phyloP scores from a whole-genome alignment of 2,113 vertebrate genomes.

The Vulpes lagopus region DNA sequence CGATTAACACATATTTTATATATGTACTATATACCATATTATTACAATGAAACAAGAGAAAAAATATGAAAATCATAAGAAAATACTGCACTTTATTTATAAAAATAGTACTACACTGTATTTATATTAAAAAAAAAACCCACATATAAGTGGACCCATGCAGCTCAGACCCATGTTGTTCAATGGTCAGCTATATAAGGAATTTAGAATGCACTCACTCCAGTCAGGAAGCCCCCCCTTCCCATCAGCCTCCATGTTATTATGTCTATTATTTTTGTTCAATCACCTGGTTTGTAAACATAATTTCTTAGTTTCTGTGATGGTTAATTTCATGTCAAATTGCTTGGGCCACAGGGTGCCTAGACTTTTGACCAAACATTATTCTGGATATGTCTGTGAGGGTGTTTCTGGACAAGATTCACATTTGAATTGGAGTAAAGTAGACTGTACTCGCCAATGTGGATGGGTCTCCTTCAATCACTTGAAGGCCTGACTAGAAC shows the following conservation, averaged over 20 bases:
- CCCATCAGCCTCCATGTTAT: neutral
- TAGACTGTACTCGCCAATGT: neutral
- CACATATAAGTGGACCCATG: neutral
- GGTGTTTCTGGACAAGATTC: neutral
- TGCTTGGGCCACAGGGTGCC: neutral
- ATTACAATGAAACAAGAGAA: neutral
- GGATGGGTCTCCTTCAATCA: neutral
- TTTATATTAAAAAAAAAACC: neutral
- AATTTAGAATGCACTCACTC: neutral
- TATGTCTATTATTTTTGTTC: neutral
- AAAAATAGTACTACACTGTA: neutral
- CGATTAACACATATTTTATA: neutral
- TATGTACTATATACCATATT: neutral
- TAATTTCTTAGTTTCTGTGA: neutral
- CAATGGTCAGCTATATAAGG: neutral
- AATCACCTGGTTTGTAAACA: conserved; percentile 18
- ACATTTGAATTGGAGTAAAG: neutral
- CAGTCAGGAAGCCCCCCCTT: neutral
- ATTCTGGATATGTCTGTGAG: neutral
- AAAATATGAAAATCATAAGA: neutral
- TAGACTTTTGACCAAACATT: neutral
- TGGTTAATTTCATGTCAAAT: neutral
- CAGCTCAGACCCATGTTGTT: neutral
- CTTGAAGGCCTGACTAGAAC: neutral
- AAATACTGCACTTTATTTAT: neutral